Conservation (phyloP, 2,888 invertebrate genomes). For the Machimus atricapillus region DNA sequence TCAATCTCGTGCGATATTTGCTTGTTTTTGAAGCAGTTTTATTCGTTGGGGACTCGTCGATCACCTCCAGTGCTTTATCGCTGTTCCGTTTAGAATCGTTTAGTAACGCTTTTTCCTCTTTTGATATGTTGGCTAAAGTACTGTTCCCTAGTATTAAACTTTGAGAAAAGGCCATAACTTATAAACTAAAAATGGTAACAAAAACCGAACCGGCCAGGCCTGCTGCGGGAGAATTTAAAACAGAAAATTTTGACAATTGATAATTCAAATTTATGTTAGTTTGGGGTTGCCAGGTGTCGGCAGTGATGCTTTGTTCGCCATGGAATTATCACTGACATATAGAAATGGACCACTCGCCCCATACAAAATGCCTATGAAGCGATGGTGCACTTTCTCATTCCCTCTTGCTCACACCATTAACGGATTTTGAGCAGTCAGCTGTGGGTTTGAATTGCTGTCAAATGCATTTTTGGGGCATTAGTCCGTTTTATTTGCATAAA, state of each 20-base stretch:
- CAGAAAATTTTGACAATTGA: background rate
- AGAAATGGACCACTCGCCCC: too few species aligned
- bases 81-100: slow-evolving; percentile 16
- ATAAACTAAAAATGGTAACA: background rate
- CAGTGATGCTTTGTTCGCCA: background rate
- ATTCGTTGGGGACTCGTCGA: slow-evolving; percentile 57
- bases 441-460: too few species aligned
- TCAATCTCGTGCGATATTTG: background rate
- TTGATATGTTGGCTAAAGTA: slow-evolving; percentile 57
- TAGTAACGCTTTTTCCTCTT: slow-evolving; percentile 47
- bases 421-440: too few species aligned
- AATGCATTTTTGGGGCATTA: too few species aligned
- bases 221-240: background rate
- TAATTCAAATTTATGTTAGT: background rate
- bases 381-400: too few species aligned
- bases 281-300: background rate
- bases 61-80: slow-evolving; percentile 49
- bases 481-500: too few species aligned
- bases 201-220: background rate
- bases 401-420: too few species aligned
- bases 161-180: slow-evolving; percentile 58
- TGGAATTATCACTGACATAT: too few species aligned
- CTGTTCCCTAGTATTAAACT: slow-evolving; percentile 58
- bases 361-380: too few species aligned
- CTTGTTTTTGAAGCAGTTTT: slow-evolving; percentile 45